These are phyloP conservation scores for Coregonus suidteri DNA, from an alignment of 2,797 vertebrate species.

Conservation along the genomic window DNA sequence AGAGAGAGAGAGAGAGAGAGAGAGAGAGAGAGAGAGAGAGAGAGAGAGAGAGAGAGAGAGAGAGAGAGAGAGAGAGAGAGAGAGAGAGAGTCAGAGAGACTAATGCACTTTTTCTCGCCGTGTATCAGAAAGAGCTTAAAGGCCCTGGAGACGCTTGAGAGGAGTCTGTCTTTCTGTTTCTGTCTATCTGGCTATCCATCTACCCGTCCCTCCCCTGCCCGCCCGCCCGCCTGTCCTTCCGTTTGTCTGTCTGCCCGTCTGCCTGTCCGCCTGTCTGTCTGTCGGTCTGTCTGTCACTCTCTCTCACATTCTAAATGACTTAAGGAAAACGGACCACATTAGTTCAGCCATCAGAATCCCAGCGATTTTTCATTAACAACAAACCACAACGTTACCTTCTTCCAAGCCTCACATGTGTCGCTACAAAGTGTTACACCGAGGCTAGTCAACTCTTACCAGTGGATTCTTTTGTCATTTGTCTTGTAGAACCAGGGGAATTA, in stretches of 20 bases:
- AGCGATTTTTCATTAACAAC: too few relatives aligned
- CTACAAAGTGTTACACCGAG: background rate
- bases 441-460: background rate
- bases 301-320: slow-evolving; percentile 10
- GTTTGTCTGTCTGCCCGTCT: slow-evolving; percentile 16
- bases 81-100: background rate
- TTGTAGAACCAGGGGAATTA: background rate
- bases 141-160: slow-evolving; percentile 11
- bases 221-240: slow-evolving; percentile 37
- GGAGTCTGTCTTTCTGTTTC: slow-evolving; percentile 31
- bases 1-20: background rate
- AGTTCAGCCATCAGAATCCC: too few relatives aligned
- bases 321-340: too few relatives aligned
- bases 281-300: slow-evolving; percentile 23
- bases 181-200: slow-evolving; percentile 19
- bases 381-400: background rate
- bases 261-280: background rate
- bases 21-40: background rate
- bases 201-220: slow-evolving; percentile 30
- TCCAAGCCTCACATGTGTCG: background rate
- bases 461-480: background rate
- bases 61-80: background rate
- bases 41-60: background rate
- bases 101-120: slow-evolving; percentile 36
- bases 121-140: slow-evolving; percentile 56